Base-by-base conservation (phyloP, 2,797 vertebrate genomes). In the Poecilia velifera region DNA sequence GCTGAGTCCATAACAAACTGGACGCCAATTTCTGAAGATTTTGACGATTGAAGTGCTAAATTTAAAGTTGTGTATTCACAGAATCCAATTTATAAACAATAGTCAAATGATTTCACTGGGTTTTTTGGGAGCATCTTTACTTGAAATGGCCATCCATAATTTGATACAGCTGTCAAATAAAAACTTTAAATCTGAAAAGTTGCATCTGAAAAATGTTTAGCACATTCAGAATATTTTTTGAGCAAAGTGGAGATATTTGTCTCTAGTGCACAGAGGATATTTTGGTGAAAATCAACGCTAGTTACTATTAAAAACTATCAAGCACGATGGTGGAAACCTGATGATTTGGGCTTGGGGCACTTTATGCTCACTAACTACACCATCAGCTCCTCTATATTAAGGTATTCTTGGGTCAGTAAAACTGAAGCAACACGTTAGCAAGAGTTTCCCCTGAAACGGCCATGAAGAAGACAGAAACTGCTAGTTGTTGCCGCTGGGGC, bases 181-280 rank as follows among this genome's bases (percentile, higher is more conserved):
- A 20, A 49, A 20, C 6, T 49, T 49, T 49, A 20, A 28, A 22
- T 78, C 71, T 34, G 3, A 36, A 77, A 51, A 53, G 41, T 39
- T n/a, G 22, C 45, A 73, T 10, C 31, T 49, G 45, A 74, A 51
- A 66, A 66, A 20, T 66, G 57, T 10, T 47, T 39, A 66, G 47
- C 55, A 73, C 59, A 41, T 59, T 53, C 46, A 14, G 45, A 72
- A 72, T 28, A 59, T 72, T 12, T 39, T 72, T 59, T 34, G 49
- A 41, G 34, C 34, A 55, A 73, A 41, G 45, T 47, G 3, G 59
- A 74, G 34, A 51, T 66, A 18, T 79, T 41, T 73, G 9, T 0
- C 22, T 34, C 9, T 78, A 57, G 18, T 6, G 41, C 22, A 73
- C 28, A 78, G 13, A 16, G 6, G n/a, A 22, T 3, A 4, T 28